A percentile compares a stretch with the other conserved stretches of the same genome.
These are phyloP conservation scores for Aphrophora alni DNA, from an alignment of 2,888 invertebrate genomes.

Conservation along the genomic window DNA sequence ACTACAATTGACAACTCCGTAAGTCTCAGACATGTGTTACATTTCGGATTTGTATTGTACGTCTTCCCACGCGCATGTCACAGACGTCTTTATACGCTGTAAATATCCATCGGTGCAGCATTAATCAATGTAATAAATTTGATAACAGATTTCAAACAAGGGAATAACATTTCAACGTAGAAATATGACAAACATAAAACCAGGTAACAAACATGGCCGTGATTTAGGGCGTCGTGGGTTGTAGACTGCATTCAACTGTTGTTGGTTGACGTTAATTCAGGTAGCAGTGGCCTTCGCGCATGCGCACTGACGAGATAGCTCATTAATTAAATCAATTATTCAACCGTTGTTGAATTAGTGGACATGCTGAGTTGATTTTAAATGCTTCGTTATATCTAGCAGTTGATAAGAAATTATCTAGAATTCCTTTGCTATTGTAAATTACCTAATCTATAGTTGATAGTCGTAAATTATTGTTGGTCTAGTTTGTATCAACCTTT, in stretches of 20 bases:
- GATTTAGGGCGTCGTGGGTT: not conserved
- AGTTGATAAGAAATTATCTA: not conserved
- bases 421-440: not conserved
- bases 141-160: not conserved
- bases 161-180: not conserved
- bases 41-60: not conserved
- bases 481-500: not conserved
- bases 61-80: not conserved
- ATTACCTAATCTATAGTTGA: not conserved
- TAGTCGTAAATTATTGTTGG: not conserved
- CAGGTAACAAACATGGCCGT: not conserved
- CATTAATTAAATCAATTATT: conserved; percentile 2
- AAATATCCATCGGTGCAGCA: not conserved
- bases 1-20: not conserved
- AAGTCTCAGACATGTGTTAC: not conserved
- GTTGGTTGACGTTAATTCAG: not conserved
- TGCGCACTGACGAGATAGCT: not conserved
- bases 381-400: not conserved
- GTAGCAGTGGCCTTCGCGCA: not conserved
- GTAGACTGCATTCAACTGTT: not conserved
- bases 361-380: not conserved
- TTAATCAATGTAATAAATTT: not conserved
- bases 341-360: not conserved
- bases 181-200: not conserved
- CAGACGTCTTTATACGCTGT: not conserved